phyloP scores from a whole-genome alignment of 2,797 vertebrate species.

The Phoeniculus purpureus region DNA sequence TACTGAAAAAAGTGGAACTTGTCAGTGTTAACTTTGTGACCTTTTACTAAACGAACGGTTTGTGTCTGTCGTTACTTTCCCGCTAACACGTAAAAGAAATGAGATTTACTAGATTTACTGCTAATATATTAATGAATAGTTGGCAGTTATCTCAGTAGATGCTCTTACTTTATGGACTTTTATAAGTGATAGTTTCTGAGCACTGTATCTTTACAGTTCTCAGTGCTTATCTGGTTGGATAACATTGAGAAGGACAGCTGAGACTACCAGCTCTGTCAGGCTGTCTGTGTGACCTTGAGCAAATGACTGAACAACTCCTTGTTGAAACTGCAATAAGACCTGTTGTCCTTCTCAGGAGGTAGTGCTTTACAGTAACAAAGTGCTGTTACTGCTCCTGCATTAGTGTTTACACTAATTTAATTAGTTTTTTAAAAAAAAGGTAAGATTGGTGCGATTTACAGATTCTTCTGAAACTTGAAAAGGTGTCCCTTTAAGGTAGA shows the following conservation, averaged over 20 bases:
- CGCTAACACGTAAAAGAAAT: neutral
- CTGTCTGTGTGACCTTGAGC: conserved; percentile 26
- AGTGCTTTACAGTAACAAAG: neutral
- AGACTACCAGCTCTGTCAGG: conserved; percentile 8
- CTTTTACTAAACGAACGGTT: neutral
- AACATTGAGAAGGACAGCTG: neutral
- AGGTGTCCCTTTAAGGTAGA: neutral
- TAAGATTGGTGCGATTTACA: neutral
- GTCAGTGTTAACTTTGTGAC: neutral
- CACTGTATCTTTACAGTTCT: neutral
- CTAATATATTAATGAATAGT: neutral
- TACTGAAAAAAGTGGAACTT: neutral
- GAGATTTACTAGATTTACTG: neutral
- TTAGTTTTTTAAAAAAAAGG: neutral
- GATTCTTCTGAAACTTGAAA: neutral
- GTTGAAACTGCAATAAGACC: conserved; percentile 1
- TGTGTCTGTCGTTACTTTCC: neutral
- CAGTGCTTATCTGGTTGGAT: neutral
- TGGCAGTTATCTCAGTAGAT: neutral
- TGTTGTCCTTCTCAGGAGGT: neutral
- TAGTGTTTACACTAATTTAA: conserved; percentile 1
- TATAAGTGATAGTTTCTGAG: neutral
- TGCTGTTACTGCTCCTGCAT: neutral
- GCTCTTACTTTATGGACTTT: neutral
- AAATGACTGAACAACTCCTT: neutral